Evolutionary conservation across 2,113 vertebrate genomes (phyloP).

Genomic region (Archocentrus centrarchus): DNA sequence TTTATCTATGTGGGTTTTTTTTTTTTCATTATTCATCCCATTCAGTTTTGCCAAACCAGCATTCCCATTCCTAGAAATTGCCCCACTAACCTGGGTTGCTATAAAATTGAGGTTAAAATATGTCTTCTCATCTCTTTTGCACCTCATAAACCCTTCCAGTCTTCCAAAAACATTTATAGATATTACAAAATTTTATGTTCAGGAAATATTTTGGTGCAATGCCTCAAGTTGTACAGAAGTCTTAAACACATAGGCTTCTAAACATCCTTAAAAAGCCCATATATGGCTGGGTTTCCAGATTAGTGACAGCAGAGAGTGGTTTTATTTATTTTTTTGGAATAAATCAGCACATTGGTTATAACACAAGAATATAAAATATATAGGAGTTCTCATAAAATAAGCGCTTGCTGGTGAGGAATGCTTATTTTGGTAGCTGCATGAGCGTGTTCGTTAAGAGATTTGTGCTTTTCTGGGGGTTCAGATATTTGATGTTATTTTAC

Average conservation of each 20-base stretch:
- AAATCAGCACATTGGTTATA: background rate
- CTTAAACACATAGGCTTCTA: background rate
- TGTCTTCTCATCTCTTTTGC: background rate
- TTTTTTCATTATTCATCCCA: background rate
- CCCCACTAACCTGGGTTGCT: background rate
- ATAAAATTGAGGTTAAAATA: background rate
- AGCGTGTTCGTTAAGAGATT: background rate
- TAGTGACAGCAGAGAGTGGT: background rate
- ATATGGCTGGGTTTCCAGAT: background rate
- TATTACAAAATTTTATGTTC: conserved; percentile 9
- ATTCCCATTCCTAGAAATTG: background rate
- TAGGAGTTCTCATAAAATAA: background rate
- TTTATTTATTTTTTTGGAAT: background rate
- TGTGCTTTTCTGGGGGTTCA: background rate
- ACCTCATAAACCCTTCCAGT: background rate
- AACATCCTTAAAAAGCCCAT: background rate
- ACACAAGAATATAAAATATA: background rate
- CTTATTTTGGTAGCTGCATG: background rate
- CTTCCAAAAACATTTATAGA: conserved; percentile 14
- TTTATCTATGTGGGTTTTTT: background rate
- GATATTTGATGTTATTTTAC: conserved; percentile 7
- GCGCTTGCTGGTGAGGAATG: background rate
- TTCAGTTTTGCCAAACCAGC: background rate
- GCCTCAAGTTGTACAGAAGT: background rate
- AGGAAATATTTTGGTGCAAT: background rate